Conservation (phyloP, 1,140 invertebrate species). For the Uloborus diversus region DNA sequence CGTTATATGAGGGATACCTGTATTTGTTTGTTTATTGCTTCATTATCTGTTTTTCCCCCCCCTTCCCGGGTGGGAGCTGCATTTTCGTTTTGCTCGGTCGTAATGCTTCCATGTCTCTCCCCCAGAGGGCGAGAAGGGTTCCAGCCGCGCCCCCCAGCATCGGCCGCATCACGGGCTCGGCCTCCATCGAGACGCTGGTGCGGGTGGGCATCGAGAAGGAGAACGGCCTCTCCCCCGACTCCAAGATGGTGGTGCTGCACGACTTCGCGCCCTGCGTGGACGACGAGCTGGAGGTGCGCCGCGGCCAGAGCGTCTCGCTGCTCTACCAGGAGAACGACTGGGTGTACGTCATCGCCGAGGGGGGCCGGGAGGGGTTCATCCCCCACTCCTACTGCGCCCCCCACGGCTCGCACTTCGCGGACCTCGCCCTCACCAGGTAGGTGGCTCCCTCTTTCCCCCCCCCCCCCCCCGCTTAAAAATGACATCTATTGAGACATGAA, state of each 20-base stretch:
- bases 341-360: constrained; percentile 93
- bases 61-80: too few relatives aligned
- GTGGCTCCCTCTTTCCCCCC: too few relatives aligned
- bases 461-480: too few relatives aligned
- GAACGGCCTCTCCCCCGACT: constrained; percentile 80
- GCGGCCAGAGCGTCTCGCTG: constrained; percentile 85
- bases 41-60: too few relatives aligned
- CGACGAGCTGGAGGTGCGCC: constrained; percentile 86
- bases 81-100: too few relatives aligned
- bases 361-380: constrained; percentile 88
- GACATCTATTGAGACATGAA: too few relatives aligned
- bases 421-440: constrained; percentile 75
- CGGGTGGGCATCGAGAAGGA: constrained; percentile 94
- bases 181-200: constrained; percentile 92
- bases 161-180: constrained; percentile 92
- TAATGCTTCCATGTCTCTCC: too few relatives aligned
- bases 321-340: constrained; percentile 95
- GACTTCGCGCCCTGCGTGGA: constrained; percentile 95
- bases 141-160: constrained; percentile 74
- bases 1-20: too few relatives aligned
- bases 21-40: too few relatives aligned
- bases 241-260: constrained; percentile 94
- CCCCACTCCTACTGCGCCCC: constrained; percentile 92
- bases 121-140: too few relatives aligned
- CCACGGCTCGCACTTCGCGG: constrained; percentile 80